Base-by-base conservation (phyloP, 2,888 invertebrate species). In the Drosophila paramelanica region DNA sequence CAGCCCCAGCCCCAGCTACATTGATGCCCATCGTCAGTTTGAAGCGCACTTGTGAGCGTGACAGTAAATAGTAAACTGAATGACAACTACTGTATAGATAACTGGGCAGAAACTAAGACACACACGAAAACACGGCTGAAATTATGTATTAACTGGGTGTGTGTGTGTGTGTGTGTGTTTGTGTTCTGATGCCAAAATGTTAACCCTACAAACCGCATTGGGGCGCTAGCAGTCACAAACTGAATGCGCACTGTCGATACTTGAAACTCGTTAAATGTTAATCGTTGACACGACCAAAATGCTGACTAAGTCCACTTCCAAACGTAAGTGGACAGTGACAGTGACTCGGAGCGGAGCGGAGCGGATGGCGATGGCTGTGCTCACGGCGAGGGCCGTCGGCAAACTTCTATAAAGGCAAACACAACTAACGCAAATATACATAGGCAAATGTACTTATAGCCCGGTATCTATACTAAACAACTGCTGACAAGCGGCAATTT, bases 21-120 rank as follows among this genome's bases (percentile, higher is more conserved):
- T 77, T 77, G 60, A 56, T 53, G 73, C 75, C 75, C 78, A 73
- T 77, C 73, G 67, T 36, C 58, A 65, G 47, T 43, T 73, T 77
- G 73, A 77, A 75, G 75, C 68, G 68, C 78, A 75, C 68, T 76
- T 73, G 74, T 78, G 83, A 88, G 86, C 89, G 81, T 89, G 87
- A 89, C 89, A 89, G 88, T 88, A 89, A 86, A 81, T 83, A 88
- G 77, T 82, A 79, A 85, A 66, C 87, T 76, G 87, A 88, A 88
- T 84, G 89, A 84, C 86, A 84, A 87, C 79, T 84, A 88, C 84
- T 81, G 70, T 69, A 77, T 81, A 85, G 82, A 70, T 83, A 73
- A 69, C 66, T 77, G 50, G 69, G 42, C 65, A 55, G 62, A 57
- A 53, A 72, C 76, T 41, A 46, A 52, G 38, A 62, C 45, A 61